Evolutionary conservation across 2,888 invertebrate species (phyloP).

Genomic region (Baronia brevicornis): DNA sequence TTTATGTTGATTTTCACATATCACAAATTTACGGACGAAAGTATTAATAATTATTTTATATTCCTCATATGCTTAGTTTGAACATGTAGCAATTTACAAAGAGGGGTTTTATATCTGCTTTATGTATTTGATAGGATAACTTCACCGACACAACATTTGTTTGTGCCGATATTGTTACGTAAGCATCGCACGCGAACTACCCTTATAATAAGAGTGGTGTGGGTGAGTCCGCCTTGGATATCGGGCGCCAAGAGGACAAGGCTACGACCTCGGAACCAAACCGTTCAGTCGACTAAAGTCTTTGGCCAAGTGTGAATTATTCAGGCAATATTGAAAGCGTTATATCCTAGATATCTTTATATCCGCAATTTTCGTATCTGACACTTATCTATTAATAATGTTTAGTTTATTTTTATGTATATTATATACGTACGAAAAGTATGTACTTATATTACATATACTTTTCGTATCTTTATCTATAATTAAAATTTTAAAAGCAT

Average conservation of each 20-base stretch:
- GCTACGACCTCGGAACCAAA: constrained; percentile 35
- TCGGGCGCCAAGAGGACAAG: constrained; percentile 37
- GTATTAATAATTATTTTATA: no score
- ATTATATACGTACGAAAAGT: no score
- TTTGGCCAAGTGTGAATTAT: constrained; percentile 8
- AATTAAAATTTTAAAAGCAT: no score
- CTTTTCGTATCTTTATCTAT: no score
- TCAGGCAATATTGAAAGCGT: constrained; percentile 9
- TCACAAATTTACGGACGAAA: no score
- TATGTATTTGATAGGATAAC: constrained; percentile 13
- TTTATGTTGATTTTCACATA: no score
- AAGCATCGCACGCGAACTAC: constrained; percentile 35
- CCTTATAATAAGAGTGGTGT: constrained; percentile 23
- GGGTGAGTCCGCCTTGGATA: constrained; percentile 28
- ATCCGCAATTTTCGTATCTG: constrained; percentile 2
- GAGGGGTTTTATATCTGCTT: constrained; percentile 1
- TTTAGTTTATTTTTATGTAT: no score
- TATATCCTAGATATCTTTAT: constrained; percentile 3
- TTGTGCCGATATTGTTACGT: constrained; percentile 28
- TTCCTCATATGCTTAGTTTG: no score
- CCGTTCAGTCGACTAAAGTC: constrained; percentile 11
- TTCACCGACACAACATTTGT: constrained; percentile 26
- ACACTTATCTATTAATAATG: no score
- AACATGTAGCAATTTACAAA: constrained; percentile 5
- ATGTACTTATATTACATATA: no score